Evolutionary conservation across 2,797 vertebrate species (phyloP).

Genomic region (Gorsachius magnificus): DNA sequence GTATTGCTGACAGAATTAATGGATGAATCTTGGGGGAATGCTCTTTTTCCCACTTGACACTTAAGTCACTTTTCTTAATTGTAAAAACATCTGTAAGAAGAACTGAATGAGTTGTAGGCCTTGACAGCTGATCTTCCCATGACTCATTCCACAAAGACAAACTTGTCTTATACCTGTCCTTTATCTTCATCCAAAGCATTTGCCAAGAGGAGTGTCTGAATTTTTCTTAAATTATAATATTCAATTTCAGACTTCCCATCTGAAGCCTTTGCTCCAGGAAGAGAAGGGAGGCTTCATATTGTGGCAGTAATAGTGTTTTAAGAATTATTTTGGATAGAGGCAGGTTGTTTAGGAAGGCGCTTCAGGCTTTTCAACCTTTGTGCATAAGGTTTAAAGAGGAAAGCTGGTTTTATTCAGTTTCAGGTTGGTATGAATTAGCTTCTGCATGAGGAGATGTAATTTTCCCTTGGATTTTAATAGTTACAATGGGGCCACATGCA

Average conservation of each 20-base stretch:
- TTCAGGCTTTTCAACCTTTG: background rate
- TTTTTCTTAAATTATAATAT: conserved; percentile 25
- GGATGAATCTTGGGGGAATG: conserved; percentile 46
- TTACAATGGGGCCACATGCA: background rate
- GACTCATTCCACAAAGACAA: conserved; percentile 45
- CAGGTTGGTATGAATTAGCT: background rate
- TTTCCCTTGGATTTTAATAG: background rate
- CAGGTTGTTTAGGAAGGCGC: background rate
- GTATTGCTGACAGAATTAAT: conserved; percentile 46
- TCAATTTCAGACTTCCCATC: background rate
- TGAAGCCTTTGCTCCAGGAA: background rate
- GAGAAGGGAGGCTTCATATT: background rate
- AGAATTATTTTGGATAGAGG: background rate
- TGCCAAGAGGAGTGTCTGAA: conserved; percentile 29
- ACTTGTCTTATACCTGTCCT: conserved; percentile 42
- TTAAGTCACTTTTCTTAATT: conserved; percentile 54
- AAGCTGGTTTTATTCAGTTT: background rate
- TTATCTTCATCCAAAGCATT: conserved; percentile 20
- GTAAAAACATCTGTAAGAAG: conserved; percentile 62
- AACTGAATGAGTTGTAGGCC: conserved; percentile 48
- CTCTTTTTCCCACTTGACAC: conserved; percentile 46
- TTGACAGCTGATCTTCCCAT: conserved; percentile 52
- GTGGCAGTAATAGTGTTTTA: background rate
- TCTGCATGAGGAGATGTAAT: background rate
- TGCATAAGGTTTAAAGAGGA: background rate